Conservation (phyloP, 2,888 invertebrate species). For the Lordiphosa andalusiaca region DNA sequence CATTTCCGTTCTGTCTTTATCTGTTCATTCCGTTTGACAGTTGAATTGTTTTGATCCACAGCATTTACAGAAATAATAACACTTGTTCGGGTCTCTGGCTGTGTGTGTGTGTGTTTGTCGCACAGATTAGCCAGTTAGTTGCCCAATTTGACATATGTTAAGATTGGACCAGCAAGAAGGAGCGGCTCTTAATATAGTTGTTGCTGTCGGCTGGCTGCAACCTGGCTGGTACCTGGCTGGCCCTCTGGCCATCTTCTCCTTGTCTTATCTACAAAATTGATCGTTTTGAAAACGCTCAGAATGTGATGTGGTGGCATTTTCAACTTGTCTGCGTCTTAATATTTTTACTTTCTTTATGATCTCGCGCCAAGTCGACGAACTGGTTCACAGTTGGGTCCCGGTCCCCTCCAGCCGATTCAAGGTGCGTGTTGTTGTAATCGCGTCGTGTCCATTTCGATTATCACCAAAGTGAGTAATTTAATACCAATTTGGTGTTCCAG, state of each 20-base stretch:
- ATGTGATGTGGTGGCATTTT: conserved; percentile 79
- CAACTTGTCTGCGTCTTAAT: conserved; percentile 78
- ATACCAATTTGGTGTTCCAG: conserved; percentile 68
- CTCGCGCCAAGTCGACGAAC: conserved; percentile 48
- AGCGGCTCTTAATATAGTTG: conserved; percentile 10
- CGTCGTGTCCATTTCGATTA: conserved; percentile 75
- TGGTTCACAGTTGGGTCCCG: conserved; percentile 50
- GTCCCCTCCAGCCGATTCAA: conserved; percentile 1
- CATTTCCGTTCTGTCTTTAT: conserved; percentile 61
- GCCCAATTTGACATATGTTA: conserved; percentile 74
- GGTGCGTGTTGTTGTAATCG: conserved; percentile 65
- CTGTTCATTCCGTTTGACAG: conserved; percentile 77
- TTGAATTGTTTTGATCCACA: conserved; percentile 76
- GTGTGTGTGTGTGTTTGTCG: conserved; percentile 45
- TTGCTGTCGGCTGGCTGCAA: conserved; percentile 6
- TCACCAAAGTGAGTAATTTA: conserved; percentile 74
- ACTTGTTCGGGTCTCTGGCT: conserved; percentile 56
- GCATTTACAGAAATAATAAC: conserved; percentile 74
- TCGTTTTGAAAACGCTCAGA: conserved; percentile 78
- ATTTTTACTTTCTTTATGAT: conserved; percentile 75
- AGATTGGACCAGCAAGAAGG: conserved; percentile 44
- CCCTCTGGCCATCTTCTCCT: conserved; percentile 1
- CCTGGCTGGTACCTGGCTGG: not conserved
- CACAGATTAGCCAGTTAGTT: conserved; percentile 73
- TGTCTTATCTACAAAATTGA: conserved; percentile 75